phyloP scores from a whole-genome alignment of 2,888 invertebrate species.

The Sylvicola cinctus region DNA sequence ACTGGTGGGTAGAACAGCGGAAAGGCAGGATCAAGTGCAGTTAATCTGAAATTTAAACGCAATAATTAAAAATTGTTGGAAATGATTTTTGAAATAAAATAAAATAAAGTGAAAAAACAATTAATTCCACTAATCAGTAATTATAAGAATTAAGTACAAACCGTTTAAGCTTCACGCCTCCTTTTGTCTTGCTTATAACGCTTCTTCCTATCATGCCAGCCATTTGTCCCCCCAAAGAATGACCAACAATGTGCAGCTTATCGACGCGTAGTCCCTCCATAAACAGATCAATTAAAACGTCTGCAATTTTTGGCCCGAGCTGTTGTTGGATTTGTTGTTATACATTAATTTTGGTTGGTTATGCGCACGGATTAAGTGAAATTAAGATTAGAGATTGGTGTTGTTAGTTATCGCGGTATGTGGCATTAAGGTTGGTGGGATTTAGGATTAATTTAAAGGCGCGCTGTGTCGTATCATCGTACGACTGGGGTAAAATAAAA shows the following conservation, averaged over 20 bases:
- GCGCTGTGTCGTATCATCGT: neutral
- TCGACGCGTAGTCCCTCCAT: slow-evolving; percentile 17
- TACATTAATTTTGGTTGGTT: neutral
- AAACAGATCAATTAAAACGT: slow-evolving; percentile 17
- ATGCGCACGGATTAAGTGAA: too few relatives aligned
- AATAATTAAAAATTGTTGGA: neutral
- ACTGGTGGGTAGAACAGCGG: slow-evolving; percentile 8
- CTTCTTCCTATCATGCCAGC: slow-evolving; percentile 20
- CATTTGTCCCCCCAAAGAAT: slow-evolving; percentile 23
- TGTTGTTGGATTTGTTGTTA: too few relatives aligned
- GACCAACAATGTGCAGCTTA: slow-evolving; percentile 21
- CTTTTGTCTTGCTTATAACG: slow-evolving; percentile 11
- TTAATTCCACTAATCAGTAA: neutral
- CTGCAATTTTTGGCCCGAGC: slow-evolving; percentile 17
- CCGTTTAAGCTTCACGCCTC: slow-evolving; percentile 11
- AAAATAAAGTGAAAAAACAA: too few relatives aligned
- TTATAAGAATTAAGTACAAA: slow-evolving; percentile 4
- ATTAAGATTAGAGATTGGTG: too few relatives aligned
- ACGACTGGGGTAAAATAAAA: neutral
- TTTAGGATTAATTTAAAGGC: too few relatives aligned
- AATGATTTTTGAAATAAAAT: neutral
- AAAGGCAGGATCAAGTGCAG: slow-evolving; percentile 11
- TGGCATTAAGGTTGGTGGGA: too few relatives aligned
- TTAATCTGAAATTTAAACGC: slow-evolving; percentile 6
- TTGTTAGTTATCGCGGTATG: too few relatives aligned